Evolutionary conservation across 37 sponge, comb jelly and placozoan genomes (phyloP).

Genomic region (Theonella swinhoei): DNA sequence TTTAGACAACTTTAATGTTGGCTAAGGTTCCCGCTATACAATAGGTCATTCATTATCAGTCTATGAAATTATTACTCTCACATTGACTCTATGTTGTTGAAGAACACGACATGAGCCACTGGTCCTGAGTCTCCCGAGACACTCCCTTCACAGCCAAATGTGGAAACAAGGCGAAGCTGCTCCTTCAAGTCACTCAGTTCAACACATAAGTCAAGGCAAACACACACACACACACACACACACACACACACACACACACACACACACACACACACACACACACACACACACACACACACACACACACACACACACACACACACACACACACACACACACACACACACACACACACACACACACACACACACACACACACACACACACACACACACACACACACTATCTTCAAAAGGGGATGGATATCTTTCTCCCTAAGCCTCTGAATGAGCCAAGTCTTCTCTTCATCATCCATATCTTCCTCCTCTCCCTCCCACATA

Average conservation of each 20-base stretch:
- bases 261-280: constrained; percentile 32
- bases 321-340: too few relatives aligned
- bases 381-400: too few relatives aligned
- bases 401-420: too few relatives aligned
- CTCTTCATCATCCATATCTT: background rate
- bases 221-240: constrained; percentile 8
- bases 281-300: constrained; percentile 49
- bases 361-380: too few relatives aligned
- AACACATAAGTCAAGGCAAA: background rate
- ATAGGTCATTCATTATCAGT: too few relatives aligned
- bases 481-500: constrained; percentile 6
- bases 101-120: constrained; percentile 6
- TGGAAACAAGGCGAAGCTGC: background rate
- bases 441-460: background rate
- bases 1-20: too few relatives aligned
- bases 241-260: constrained; percentile 15
- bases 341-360: too few relatives aligned
- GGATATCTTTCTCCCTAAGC: background rate
- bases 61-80: too few relatives aligned
- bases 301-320: too few relatives aligned
- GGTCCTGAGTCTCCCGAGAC: background rate
- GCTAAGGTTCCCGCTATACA: too few relatives aligned
- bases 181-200: background rate
- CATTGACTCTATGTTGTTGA: constrained; percentile 8
- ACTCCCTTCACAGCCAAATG: background rate